A percentile compares a stretch with the other conserved stretches of the same genome.
Conservation (phyloP, 1,140 invertebrate species). For the Diorhabda elongata region DNA sequence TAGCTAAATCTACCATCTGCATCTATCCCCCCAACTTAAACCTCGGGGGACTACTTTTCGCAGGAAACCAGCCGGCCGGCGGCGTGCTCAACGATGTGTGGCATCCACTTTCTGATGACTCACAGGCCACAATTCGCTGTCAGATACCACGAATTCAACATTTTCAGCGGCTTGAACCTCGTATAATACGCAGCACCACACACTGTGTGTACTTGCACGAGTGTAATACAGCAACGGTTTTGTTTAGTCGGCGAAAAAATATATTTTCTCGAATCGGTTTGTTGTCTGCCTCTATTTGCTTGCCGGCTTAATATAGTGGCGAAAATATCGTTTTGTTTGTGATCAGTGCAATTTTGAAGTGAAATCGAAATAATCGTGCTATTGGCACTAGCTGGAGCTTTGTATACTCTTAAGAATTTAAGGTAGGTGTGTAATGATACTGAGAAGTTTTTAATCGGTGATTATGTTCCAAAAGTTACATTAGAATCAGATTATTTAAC, state of each 20-base stretch:
- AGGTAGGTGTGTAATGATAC: too few species aligned
- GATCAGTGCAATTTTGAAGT: neutral
- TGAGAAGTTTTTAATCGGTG: too few species aligned
- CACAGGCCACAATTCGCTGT: slow-evolving; percentile 1
- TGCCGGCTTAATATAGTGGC: neutral
- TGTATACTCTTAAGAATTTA: too few species aligned
- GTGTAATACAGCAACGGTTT: neutral
- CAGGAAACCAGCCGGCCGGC: neutral
- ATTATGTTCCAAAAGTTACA: too few species aligned
- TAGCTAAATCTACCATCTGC: neutral
- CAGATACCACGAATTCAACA: neutral
- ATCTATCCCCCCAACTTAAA: neutral
- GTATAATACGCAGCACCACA: neutral
- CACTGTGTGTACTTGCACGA: neutral
- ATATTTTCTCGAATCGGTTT: neutral
- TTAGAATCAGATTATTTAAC: too few species aligned
- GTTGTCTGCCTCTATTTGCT: neutral
- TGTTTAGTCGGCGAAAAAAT: slow-evolving; percentile 2
- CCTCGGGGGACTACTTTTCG: neutral
- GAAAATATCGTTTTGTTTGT: neutral
- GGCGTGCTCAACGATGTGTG: slow-evolving; percentile 1
- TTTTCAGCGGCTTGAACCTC: neutral
- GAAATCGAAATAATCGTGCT: neutral
- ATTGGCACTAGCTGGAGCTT: too few species aligned
- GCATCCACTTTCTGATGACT: neutral